These are phyloP conservation scores for Melanchra persicariae DNA, from an alignment of 2,888 invertebrate species.

Conservation along the genomic window DNA sequence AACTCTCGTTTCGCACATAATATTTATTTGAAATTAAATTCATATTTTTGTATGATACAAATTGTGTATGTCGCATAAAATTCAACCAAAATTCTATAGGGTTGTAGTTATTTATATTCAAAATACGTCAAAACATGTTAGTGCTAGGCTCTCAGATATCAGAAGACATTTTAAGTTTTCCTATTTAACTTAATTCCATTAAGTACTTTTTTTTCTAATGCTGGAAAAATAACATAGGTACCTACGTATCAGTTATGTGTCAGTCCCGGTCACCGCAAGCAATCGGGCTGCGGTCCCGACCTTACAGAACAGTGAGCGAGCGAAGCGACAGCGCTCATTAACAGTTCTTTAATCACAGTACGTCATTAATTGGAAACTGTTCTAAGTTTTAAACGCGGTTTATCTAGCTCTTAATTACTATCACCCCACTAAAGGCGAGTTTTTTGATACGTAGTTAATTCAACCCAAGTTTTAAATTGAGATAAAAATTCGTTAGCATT, in stretches of 20 bases:
- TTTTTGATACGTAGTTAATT: no score
- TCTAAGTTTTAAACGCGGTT: conserved; percentile 14
- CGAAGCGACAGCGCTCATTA: conserved; percentile 25
- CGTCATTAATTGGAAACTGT: conserved; percentile 4
- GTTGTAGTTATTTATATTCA: no score
- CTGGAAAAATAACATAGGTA: neutral
- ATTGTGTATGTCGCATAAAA: no score
- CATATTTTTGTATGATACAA: no score
- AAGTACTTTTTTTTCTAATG: neutral
- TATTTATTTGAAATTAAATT: no score
- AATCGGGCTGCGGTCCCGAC: conserved; percentile 38
- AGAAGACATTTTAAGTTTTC: no score
- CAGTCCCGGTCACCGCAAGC: conserved; percentile 24
- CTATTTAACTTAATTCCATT: neutral
- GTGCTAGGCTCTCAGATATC: no score
- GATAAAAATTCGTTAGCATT: no score
- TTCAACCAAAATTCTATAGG: no score
- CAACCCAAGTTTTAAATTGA: no score
- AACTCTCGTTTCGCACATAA: no score
- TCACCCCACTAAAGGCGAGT: neutral
- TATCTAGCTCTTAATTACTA: neutral
- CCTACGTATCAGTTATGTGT: neutral
- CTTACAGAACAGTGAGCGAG: conserved; percentile 14
- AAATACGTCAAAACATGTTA: no score
- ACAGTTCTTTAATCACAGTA: conserved; percentile 41